Base-by-base conservation (phyloP, 1,140 invertebrate species). In the Brachionus angularis region DNA sequence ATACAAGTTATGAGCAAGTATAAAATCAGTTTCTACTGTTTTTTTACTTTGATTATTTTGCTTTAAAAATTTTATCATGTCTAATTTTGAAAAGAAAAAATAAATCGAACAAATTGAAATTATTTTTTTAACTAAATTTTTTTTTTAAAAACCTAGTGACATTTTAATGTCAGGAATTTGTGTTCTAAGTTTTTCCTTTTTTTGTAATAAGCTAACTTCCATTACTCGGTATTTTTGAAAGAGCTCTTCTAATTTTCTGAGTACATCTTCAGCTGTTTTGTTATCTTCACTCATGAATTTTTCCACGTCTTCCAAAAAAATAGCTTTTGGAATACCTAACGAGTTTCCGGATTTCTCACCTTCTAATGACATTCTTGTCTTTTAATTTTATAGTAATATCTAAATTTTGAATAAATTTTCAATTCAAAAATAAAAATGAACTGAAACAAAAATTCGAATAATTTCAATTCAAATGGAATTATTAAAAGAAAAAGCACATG, bases 241-340 rank as follows among this genome's bases (percentile, higher is more conserved):
- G 2, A 71, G 31, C n/a, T 71, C 52, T 25, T 71, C 50, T 3
- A 55, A 21, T 34, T 42, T 53, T 29, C 49, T 42, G 14, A 71
- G n/a, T 25, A 71, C 70, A 3, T 33, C 34, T 18, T 71, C 70
- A 3, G 70, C 70, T 18, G 49, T 44, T n/a, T 55, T 53, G 14
- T 16, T 46, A 12, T 47, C 70, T 42, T 71, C 36, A 16, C 29
- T 39, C 70, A 71, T 55, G 34, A 71, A 71, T 34, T 39, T 58
- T n/a, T 53, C 70, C 1, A 71, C 70, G 58, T 71, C 70, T 71
- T 71, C 70, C 3, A 71, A 21, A 58, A 71, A 71, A 29, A 71
- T 53, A 16, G 70, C 49, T 44, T 71, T 71, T n/a, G 70, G 70
- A 29, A 71, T 71, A 47, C 70, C 70, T 23, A 70, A 42, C 12